Conservation (phyloP, 2,113 vertebrate genomes). For the Rhegmatorhina hoffmannsi region DNA sequence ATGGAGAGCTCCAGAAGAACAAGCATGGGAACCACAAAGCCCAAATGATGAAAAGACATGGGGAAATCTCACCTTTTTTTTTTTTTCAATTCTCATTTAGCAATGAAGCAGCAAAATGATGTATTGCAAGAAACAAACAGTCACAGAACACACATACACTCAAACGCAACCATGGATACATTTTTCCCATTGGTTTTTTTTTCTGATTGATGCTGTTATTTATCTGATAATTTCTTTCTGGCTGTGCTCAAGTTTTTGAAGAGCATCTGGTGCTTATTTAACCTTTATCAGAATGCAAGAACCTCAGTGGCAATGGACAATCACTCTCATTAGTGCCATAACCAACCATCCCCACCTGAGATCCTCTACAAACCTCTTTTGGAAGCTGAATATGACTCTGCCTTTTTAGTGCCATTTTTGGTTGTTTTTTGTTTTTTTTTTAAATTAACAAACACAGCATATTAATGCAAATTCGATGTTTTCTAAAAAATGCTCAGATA, state of each 20-base stretch:
- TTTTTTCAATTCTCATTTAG: constrained; percentile 10
- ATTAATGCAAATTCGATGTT: constrained; percentile 63
- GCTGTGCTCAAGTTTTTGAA: constrained; percentile 50
- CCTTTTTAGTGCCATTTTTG: constrained; percentile 43
- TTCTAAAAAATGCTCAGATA: constrained; percentile 74
- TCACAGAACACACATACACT: constrained; percentile 56
- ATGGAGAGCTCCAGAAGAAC: constrained; percentile 47
- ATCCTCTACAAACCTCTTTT: background rate
- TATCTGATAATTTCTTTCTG: constrained; percentile 26
- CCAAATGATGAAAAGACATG: background rate
- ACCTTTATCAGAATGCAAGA: constrained; percentile 3
- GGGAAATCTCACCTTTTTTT: background rate
- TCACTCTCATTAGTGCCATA: background rate
- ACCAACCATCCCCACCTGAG: constrained; percentile 17
- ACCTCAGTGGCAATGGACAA: constrained; percentile 37
- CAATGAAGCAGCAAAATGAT: constrained; percentile 34
- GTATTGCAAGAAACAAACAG: constrained; percentile 34
- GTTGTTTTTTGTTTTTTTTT: background rate
- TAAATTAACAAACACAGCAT: constrained; percentile 72
- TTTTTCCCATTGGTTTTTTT: constrained; percentile 18
- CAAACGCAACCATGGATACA: constrained; percentile 17
- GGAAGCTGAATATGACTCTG: constrained; percentile 33
- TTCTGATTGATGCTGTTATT: constrained; percentile 23
- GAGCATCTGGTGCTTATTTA: constrained; percentile 40
- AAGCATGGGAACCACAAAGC: constrained; percentile 38